Base-by-base conservation (phyloP, 1,140 invertebrate species). In the Parapsyche elsis region DNA sequence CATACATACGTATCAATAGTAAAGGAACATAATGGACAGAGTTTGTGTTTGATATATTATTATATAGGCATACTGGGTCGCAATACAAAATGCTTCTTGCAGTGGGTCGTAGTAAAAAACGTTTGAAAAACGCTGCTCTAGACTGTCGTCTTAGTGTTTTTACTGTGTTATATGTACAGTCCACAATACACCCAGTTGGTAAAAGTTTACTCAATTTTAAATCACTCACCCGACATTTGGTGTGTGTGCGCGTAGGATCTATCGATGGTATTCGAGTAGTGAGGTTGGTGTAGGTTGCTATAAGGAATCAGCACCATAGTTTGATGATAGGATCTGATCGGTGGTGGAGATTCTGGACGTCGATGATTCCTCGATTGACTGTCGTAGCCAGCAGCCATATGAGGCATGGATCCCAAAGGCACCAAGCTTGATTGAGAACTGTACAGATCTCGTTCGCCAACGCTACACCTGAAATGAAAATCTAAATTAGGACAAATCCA, bases 231-330 rank as follows among this genome's bases (percentile, higher is more conserved):
- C n/a, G 53, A 5, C 75, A 77, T 77, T 7, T 57, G 24, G 19
- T 77, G 75, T 64, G 53, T 10, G 38, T 77, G 75, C 9, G 53
- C 1, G 19, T 77, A 77, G 24, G 46, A 57, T 19, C 75, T 77
- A 9, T 82, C 81, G 12, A 78, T 71, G 14, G 77, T 79, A 49
- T 77, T 77, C 23, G 81, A 76, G 26, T 88, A 88, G 64, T 88
- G 87, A 16, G 88, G 87, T 0, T 84, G 81, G 30, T 57, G 78
- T 49, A 81, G 23, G 64, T 80, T 90, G 82, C 91, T 93, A 85
- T 94, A 95, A 0, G 94, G 94, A 38, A 95, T 93, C 71, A 94
- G 91, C n/a, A 93, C 92, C 89, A 95, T 92, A 0, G 93, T 93
- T 81, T 93, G 92, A 78, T 93, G 92, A 83, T 92, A 91, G 80